These are phyloP conservation scores for Ctenosaura bakeri DNA, from an alignment of 2,797 vertebrate genomes.

Conservation along the genomic window DNA sequence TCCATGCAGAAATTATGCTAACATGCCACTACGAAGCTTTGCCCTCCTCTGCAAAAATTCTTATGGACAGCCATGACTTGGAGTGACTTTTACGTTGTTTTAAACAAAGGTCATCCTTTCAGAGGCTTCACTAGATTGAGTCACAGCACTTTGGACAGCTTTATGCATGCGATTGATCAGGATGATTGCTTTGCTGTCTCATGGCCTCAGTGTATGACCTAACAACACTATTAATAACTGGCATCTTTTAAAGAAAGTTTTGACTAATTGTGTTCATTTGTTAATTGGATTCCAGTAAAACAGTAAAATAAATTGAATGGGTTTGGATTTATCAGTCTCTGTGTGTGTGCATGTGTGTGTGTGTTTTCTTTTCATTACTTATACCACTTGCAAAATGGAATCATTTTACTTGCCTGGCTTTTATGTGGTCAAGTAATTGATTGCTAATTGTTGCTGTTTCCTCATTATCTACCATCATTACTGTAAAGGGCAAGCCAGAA, in stretches of 20 bases:
- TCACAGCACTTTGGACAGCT: background rate
- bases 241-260: background rate
- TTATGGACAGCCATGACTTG: background rate
- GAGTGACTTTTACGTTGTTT: constrained; percentile 12
- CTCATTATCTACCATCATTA: constrained; percentile 35
- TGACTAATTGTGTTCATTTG: constrained; percentile 46
- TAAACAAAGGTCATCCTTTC: constrained; percentile 17
- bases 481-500: constrained; percentile 19
- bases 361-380: background rate
- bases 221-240: rapidly evolving
- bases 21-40: no score
- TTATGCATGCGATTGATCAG: background rate
- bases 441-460: constrained; percentile 45
- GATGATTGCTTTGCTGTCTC: background rate
- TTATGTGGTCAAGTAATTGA: constrained; percentile 43
- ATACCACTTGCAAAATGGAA: constrained; percentile 30
- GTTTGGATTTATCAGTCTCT: constrained; percentile 20
- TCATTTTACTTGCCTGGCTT: constrained; percentile 30
- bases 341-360: background rate
- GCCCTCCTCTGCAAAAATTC: no score
- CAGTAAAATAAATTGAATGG: constrained; percentile 29
- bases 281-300: constrained; percentile 45
- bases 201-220: background rate
- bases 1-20: no score
- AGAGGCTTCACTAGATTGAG: background rate